A percentile compares a stretch with the other conserved stretches of the same genome.
Conservation (phyloP, 2,797 vertebrate species). For the Lagocephalus sceleratus region DNA sequence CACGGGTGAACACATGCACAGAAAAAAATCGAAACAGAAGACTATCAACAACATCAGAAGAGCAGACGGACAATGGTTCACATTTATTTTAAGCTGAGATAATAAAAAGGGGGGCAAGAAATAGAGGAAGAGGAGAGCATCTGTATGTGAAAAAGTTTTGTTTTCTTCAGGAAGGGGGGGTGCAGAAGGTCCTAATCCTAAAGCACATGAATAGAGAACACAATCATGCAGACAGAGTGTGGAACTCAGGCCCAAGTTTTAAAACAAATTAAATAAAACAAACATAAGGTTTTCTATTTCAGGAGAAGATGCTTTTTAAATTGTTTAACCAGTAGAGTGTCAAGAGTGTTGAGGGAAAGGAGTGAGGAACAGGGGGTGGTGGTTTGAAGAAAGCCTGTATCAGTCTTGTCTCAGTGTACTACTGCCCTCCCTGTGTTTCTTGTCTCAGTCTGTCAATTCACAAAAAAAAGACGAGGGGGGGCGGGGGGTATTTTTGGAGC, state of each 20-base stretch:
- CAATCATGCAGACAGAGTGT: slow-evolving; percentile 16
- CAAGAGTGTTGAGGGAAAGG: background rate
- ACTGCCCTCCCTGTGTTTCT: slow-evolving; percentile 32
- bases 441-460: slow-evolving; percentile 52
- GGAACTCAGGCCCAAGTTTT: slow-evolving; percentile 23
- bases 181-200: no score
- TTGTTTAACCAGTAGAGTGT: slow-evolving; percentile 14
- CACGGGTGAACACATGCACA: slow-evolving; percentile 1
- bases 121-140: background rate
- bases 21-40: background rate
- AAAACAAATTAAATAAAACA: background rate
- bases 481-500: slow-evolving; percentile 62
- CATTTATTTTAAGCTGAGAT: background rate
- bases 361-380: background rate
- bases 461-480: slow-evolving; percentile 18
- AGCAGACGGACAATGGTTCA: background rate
- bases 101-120: background rate
- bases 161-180: no score
- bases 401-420: slow-evolving; percentile 13
- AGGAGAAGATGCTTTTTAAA: slow-evolving; percentile 29
- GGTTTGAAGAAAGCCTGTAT: no score
- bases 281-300: background rate
- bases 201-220: slow-evolving; percentile 4
- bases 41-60: background rate
- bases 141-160: background rate